Evolutionary conservation across 2,888 invertebrate genomes (phyloP).

Genomic region (Drosophila mulleri): DNA sequence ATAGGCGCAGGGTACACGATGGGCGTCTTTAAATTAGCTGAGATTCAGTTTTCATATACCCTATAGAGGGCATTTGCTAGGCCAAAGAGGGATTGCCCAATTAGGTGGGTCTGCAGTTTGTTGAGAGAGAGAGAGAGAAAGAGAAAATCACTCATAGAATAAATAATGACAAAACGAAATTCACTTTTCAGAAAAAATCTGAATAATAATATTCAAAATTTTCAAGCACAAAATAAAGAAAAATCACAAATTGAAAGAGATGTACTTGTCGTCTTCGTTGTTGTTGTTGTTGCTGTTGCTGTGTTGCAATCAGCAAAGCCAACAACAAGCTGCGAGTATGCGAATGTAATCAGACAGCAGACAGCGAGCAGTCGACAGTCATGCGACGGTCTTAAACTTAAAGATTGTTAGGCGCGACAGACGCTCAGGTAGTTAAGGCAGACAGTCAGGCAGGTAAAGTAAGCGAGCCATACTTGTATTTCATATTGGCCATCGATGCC

Average conservation of each 20-base stretch:
- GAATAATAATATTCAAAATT: neutral
- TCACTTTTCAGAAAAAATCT: neutral
- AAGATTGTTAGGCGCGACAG: slow-evolving; percentile 81
- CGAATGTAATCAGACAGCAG: slow-evolving; percentile 23
- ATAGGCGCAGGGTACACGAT: slow-evolving; percentile 19
- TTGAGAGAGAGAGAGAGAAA: too few species aligned
- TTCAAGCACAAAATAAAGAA: neutral
- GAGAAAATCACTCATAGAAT: too few species aligned
- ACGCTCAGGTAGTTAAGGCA: slow-evolving; percentile 33
- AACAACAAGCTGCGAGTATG: slow-evolving; percentile 7
- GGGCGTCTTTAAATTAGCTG: slow-evolving; percentile 42
- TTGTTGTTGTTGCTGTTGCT: slow-evolving; percentile 4
- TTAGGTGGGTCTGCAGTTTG: neutral
- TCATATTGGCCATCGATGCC: slow-evolving; percentile 54
- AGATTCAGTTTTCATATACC: slow-evolving; percentile 6
- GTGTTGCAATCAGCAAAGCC: slow-evolving; percentile 27
- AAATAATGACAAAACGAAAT: neutral
- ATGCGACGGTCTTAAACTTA: slow-evolving; percentile 64
- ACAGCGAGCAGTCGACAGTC: slow-evolving; percentile 22
- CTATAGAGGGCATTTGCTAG: neutral
- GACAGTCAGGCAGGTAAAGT: slow-evolving; percentile 16
- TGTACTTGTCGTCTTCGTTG: neutral
- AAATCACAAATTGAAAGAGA: slow-evolving; percentile 9
- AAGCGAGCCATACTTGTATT: slow-evolving; percentile 43
- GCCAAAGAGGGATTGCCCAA: slow-evolving; percentile 2